Percentiles rank a stretch among this genome's conserved stretches.
These are phyloP conservation scores for Drosophila borealis DNA, from an alignment of 2,888 invertebrate genomes.

Conservation along the genomic window DNA sequence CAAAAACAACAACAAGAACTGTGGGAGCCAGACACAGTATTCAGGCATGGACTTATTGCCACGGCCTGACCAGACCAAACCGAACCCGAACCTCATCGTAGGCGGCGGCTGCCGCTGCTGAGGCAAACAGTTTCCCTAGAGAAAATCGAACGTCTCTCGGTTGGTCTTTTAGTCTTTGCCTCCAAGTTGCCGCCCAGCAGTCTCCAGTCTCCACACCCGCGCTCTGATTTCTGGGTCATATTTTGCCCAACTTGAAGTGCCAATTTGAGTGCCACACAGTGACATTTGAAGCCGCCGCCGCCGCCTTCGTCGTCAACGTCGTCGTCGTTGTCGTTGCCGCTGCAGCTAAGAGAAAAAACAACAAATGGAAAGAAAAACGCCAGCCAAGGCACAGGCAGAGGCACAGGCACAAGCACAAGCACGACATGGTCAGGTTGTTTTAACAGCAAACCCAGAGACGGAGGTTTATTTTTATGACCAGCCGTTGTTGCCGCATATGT, in stretches of 20 bases:
- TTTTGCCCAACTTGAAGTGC: conserved; percentile 70
- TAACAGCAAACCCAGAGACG: conserved; percentile 58
- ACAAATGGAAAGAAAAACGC: conserved; percentile 41
- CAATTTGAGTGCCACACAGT: conserved; percentile 59
- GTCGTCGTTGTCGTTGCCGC: not conserved
- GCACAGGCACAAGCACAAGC: conserved; percentile 30
- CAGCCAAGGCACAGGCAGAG: conserved; percentile 25
- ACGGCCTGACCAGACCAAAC: conserved; percentile 23
- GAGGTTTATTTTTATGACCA: conserved; percentile 62
- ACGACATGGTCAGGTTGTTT: conserved; percentile 78
- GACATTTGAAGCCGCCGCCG: conserved; percentile 73
- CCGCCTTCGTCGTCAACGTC: not conserved
- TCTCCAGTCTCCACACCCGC: conserved; percentile 47
- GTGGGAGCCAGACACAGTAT: conserved; percentile 55
- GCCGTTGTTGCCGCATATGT: conserved; percentile 60
- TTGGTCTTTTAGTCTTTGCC: conserved; percentile 8
- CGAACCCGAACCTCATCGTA: conserved; percentile 39
- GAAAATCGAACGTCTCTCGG: conserved; percentile 48
- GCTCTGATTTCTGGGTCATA: conserved; percentile 75
- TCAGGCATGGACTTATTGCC: conserved; percentile 4
- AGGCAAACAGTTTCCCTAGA: conserved; percentile 68
- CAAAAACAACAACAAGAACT: conserved; percentile 36
- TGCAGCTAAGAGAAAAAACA: conserved; percentile 23
- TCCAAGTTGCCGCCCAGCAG: conserved; percentile 51
- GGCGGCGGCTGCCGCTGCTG: conserved; percentile 45